A percentile compares a stretch with the other conserved stretches of the same genome.
Evolutionary conservation across 2,888 invertebrate genomes (phyloP).

Genomic region (Eristalinus sepulchralis): DNA sequence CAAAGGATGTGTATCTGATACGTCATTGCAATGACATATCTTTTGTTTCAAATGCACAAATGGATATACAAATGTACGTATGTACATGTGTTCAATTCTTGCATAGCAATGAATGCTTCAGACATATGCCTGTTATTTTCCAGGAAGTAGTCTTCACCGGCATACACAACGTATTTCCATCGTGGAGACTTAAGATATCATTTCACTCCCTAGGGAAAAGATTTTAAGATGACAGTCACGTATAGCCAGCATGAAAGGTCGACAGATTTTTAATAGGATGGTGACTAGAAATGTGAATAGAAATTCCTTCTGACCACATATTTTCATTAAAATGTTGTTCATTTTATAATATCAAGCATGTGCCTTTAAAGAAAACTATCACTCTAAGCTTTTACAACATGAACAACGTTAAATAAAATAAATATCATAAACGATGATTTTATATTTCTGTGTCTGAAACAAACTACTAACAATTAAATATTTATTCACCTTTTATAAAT

Average conservation of each 20-base stretch:
- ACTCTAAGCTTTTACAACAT: too few relatives aligned
- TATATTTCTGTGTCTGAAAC: too few relatives aligned
- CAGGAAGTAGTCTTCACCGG: conserved; percentile 32
- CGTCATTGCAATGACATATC: neutral
- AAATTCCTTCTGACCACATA: conserved; percentile 17
- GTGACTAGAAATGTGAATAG: conserved; percentile 47
- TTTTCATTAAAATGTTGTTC: conserved; percentile 26
- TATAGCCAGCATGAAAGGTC: conserved; percentile 55
- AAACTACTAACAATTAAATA: too few relatives aligned
- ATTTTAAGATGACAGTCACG: conserved; percentile 45
- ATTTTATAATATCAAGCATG: conserved; percentile 35
- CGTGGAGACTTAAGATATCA: conserved; percentile 28
- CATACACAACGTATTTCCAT: conserved; percentile 24
- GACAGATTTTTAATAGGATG: conserved; percentile 65
- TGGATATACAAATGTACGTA: neutral
- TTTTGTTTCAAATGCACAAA: neutral
- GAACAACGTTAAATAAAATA: too few relatives aligned
- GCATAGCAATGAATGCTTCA: neutral
- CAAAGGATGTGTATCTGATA: too few relatives aligned
- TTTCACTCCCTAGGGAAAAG: conserved; percentile 15
- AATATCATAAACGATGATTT: too few relatives aligned
- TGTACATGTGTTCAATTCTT: neutral
- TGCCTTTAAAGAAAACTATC: too few relatives aligned
- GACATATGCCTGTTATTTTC: conserved; percentile 24
- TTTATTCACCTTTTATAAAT: too few relatives aligned